Evolutionary conservation across 2,113 vertebrate genomes (phyloP), one percentile per base, ranked within the genome.

Genomic region (Furnarius figulus): DNA sequence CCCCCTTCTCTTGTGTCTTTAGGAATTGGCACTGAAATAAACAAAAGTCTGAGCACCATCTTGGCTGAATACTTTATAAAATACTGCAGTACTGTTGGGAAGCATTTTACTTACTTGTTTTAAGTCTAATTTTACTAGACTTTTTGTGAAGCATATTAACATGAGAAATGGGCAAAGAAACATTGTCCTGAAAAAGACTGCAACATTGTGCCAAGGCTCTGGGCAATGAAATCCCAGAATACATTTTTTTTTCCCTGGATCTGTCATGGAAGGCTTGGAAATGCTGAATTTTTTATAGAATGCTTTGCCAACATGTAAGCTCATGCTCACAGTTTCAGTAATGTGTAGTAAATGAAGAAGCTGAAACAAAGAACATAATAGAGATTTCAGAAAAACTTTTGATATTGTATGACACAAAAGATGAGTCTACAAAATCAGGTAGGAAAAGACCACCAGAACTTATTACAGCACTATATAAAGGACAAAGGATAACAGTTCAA

Each of bases 371-470:
- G 31, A 55, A 78, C 35, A 40, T 77, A 81, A 95, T 61, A 4
- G 4, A 7, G 79, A 93, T 96, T 95, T 95, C 56, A 90, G 77
- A 59, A 93, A 47, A 92, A 72, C 52, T 96, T 94, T 77, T 78
- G 52, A 68, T 90, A 75, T 46, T 89, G 33, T 94, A 47, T 67
- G 47, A 63, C 44, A 65, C n/a, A 89, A 75, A 97, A 89, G 40
- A 78, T 74, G 40, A 91, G 12, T 30, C 94, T 95, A 87, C 55
- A 96, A 92, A 97, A 67, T 59, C 49, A 68, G 37, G 86, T 88
- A 77, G 35, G 55, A 65, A 59, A 84, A 83, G 46, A 50, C 33
- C 30, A 14, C n/a, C 80, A 31, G 37, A 79, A 85, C 24, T 49
- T 37, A 71, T 91, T 96, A 61, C 47, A 35, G 66, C 67, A 95